phyloP scores from a whole-genome alignment of 2,113 vertebrate genomes.

The Hippocampus abdominalis region DNA sequence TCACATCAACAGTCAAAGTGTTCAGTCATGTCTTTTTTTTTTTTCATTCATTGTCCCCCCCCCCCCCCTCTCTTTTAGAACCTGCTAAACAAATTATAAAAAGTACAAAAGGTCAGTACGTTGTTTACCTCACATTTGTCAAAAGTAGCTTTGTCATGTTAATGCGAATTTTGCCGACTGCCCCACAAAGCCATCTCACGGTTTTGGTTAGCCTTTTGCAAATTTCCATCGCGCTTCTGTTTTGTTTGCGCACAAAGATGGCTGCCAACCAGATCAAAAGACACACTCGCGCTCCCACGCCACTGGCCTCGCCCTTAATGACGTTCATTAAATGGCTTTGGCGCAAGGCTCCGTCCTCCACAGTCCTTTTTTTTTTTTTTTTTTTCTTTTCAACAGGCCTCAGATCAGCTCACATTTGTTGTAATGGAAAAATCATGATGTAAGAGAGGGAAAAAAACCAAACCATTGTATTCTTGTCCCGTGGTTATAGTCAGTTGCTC shows the following conservation, averaged over 20 bases:
- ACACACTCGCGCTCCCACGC: conserved; percentile 30
- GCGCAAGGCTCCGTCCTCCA: conserved; percentile 56
- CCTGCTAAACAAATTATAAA: conserved; percentile 76
- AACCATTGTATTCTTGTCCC: conserved; percentile 28
- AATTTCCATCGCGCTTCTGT: conserved; percentile 21
- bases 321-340: conserved; percentile 63
- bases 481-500: conserved; percentile 10
- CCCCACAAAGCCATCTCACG: background rate
- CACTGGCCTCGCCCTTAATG: conserved; percentile 56
- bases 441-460: conserved; percentile 17
- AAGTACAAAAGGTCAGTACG: conserved; percentile 64
- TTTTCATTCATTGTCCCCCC: background rate
- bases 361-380: background rate
- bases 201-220: conserved; percentile 25
- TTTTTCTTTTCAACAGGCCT: conserved; percentile 53
- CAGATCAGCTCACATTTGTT: conserved; percentile 50
- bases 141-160: background rate
- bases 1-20: too few species aligned
- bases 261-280: conserved; percentile 61
- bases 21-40: too few species aligned
- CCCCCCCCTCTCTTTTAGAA: conserved; percentile 67
- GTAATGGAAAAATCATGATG: conserved; percentile 41
- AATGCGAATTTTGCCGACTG: conserved; percentile 1
- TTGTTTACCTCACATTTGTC: background rate
- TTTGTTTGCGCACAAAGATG: conserved; percentile 60